phyloP scores from a whole-genome alignment of 2,113 vertebrate species.

The Genyomyrus donnyi region DNA sequence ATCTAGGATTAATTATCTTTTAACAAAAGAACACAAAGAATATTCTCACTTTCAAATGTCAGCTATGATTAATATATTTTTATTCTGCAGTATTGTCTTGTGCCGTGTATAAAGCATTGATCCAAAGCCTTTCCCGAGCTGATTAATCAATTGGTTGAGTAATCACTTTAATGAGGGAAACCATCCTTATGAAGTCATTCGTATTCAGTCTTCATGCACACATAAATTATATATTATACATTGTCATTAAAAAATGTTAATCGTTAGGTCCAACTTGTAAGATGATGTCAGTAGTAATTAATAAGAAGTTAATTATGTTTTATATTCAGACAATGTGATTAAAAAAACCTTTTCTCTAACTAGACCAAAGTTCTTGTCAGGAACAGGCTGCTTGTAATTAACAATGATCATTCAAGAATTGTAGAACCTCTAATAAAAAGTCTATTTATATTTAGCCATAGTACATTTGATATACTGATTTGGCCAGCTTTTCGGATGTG shows the following conservation, averaged over 20 bases:
- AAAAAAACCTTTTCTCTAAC: background rate
- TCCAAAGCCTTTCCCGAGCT: background rate
- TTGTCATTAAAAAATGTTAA: conserved; percentile 13
- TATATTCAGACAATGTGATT: background rate
- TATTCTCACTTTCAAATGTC: background rate
- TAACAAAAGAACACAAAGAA: background rate
- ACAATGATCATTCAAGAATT: background rate
- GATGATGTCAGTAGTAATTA: conserved; percentile 1
- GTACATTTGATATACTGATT: background rate
- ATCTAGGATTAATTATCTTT: background rate
- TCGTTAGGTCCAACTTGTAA: conserved; percentile 5
- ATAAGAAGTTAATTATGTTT: conserved; percentile 11
- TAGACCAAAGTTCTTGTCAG: background rate
- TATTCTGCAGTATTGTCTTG: background rate
- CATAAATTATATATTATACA: background rate
- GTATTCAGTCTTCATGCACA: background rate
- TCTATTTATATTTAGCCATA: background rate
- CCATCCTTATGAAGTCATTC: background rate
- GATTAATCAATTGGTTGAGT: background rate
- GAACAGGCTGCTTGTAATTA: background rate
- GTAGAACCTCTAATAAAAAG: background rate
- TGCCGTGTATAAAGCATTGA: background rate
- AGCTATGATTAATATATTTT: background rate
- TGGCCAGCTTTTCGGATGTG: background rate
- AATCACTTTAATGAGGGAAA: background rate